Percentiles rank a stretch among this genome's conserved stretches.
Evolutionary conservation across 2,797 vertebrate genomes (phyloP).

Genomic region (Hybognathus amarus): DNA sequence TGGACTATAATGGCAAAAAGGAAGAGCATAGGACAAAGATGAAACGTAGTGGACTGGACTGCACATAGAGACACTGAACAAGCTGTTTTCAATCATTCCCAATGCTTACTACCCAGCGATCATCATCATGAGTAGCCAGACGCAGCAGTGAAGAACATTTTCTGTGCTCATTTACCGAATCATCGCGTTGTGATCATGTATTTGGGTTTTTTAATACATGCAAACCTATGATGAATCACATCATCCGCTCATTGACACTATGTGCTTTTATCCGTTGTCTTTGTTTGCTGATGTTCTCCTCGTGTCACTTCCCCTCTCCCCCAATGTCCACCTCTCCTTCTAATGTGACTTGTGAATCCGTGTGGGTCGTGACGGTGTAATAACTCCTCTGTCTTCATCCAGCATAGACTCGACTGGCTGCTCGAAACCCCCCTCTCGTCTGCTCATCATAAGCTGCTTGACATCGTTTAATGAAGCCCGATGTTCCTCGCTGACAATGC

Average conservation of each 20-base stretch:
- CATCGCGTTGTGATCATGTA: background rate
- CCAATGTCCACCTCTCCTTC: background rate
- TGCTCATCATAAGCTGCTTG: slow-evolving; percentile 32
- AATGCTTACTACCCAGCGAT: background rate
- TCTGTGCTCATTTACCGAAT: background rate
- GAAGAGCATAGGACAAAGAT: background rate
- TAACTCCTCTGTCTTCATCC: slow-evolving; percentile 23
- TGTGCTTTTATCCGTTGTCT: slow-evolving; percentile 1
- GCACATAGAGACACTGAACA: slow-evolving; percentile 35
- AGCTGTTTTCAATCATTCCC: slow-evolving; percentile 39
- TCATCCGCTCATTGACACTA: background rate
- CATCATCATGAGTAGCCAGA: background rate
- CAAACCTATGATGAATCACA: slow-evolving; percentile 3
- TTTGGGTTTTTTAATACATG: slow-evolving; percentile 13
- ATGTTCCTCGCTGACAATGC: slow-evolving; percentile 34
- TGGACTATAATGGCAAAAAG: background rate
- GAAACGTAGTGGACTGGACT: slow-evolving; percentile 14
- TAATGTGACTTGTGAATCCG: slow-evolving; percentile 2
- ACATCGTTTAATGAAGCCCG: slow-evolving; percentile 39
- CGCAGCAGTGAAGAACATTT: slow-evolving; percentile 3
- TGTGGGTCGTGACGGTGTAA: slow-evolving; percentile 6
- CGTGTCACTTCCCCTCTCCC: background rate
- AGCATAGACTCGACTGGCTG: slow-evolving; percentile 8
- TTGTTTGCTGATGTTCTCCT: slow-evolving; percentile 20
- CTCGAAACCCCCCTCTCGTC: background rate